Percentiles rank a stretch among this genome's conserved stretches.
These are phyloP conservation scores for human (Homo sapiens) DNA, from an alignment of 2,113 vertebrate genomes.

Conservation along the genomic window GRCh38 chr18:8330001-8330500, in stretches of 20 bases:
- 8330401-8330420: constrained; percentile 46
- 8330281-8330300: background rate
- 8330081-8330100: too few relatives aligned
- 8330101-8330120: background rate
- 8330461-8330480: constrained; percentile 58
- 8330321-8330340: background rate
- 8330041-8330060: too few relatives aligned
- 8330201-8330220: background rate
- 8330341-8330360: background rate
- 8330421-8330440: constrained; percentile 56
- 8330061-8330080: too few relatives aligned
- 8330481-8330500: constrained; percentile 49
- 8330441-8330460: constrained; percentile 56
- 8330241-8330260: background rate
- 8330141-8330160: background rate
- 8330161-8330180: background rate
- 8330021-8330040: too few relatives aligned
- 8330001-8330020: too few relatives aligned
- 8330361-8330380: background rate
- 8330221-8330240: background rate
- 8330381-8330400: background rate
- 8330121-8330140: background rate
- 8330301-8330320: background rate
- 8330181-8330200: background rate
- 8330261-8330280: background rate